Evolutionary conservation across 2,113 vertebrate species (phyloP).

Genomic region (Ictalurus punctatus): DNA sequence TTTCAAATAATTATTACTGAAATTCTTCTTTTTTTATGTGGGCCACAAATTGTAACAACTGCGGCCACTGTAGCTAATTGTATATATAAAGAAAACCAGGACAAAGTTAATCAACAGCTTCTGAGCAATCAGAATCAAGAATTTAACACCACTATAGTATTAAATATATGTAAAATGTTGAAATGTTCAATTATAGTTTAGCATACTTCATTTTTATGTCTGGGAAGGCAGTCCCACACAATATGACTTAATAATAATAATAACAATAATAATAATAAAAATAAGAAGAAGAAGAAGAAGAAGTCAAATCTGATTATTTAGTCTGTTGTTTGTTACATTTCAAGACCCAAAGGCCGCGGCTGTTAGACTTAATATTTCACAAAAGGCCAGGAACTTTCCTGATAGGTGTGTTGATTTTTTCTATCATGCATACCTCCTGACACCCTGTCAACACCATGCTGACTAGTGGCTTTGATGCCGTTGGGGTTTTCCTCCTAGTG

Average conservation of each 20-base stretch:
- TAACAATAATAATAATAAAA: background rate
- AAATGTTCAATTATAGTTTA: background rate
- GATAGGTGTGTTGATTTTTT: constrained; percentile 11
- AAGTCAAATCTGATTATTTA: background rate
- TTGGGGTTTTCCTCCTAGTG: constrained; percentile 17
- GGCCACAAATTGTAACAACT: no score
- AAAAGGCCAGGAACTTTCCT: constrained; percentile 8
- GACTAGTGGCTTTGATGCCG: constrained; percentile 16
- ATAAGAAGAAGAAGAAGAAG: background rate
- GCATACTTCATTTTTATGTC: background rate
- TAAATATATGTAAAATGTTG: background rate
- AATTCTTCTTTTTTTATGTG: background rate
- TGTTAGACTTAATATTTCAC: background rate
- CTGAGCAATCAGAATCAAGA: background rate
- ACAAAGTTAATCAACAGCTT: background rate
- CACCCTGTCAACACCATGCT: constrained; percentile 13
- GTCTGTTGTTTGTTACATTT: background rate
- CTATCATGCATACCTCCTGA: background rate
- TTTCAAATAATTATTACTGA: background rate
- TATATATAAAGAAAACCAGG: background rate
- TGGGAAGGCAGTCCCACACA: no score
- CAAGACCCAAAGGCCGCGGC: background rate
- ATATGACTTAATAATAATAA: background rate
- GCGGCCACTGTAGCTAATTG: no score
- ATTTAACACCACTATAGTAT: background rate